Evolutionary conservation across 1,140 invertebrate species (phyloP), one percentile per base, ranked within the genome.

Genomic region (Augochlora pura): DNA sequence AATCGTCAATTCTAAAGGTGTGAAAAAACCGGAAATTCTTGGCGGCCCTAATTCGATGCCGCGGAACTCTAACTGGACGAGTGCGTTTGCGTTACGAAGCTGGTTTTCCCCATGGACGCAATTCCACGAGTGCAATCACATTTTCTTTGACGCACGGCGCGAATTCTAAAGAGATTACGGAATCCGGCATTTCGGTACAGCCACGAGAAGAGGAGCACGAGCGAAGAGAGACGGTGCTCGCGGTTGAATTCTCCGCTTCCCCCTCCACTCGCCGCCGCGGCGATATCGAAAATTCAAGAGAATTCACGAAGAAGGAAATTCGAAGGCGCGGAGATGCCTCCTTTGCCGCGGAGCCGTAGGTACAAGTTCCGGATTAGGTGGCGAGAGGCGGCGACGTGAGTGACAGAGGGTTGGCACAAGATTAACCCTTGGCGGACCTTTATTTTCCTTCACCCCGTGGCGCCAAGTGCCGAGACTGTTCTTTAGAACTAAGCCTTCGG

Each of bases 331-430:
- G 68, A n/a, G n/a, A 54, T 57, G 25, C 25, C 2, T 12, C 32
- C 21, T 23, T 60, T 9, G 2, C 1, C 8, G 42, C 4, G 2
- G 0, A 21, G 27, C 66, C 38, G 8, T 25, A 39, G n/a, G 66
- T 82, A 71, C 80, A 71, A 81, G 66, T 76, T 66, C 57, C 27
- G 82, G 83, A 82, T 84, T 85, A 77, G 79, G 64, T 59, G 67
- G 57, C 63, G n/a, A 84, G n/a, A 84, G 62, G 68, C 52, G 72
- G 64, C 49, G 77, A 74, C 49, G 67, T 46, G 76, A 84, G 82
- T 88, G 88, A 88, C 81, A 77, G 54, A 79, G 81, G 77, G 67
- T 80, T 84, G 83, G 72, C 81, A 72, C 63, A 65, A 81, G 84
- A 89, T 90, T 85, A 88, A 78, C 72, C 77, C 57, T 60, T 63